A percentile compares a stretch with the other conserved stretches of the same genome.
phyloP scores from a whole-genome alignment of 2,113 vertebrate species.

The Zapus hudsonius region DNA sequence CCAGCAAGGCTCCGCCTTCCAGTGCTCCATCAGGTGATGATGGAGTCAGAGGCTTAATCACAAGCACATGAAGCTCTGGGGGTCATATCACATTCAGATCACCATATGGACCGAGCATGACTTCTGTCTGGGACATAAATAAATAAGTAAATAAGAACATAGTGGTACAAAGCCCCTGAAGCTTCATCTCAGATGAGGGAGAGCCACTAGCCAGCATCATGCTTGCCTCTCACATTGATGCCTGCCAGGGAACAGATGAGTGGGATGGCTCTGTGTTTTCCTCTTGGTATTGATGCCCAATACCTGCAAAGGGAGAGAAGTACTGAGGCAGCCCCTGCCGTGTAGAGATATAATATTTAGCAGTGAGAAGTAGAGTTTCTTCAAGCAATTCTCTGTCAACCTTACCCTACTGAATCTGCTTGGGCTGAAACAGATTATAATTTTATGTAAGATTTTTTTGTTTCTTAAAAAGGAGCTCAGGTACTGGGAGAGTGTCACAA shows the following conservation, averaged over 20 bases:
- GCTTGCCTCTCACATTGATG: background rate
- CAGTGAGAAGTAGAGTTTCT: background rate
- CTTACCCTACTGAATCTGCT: background rate
- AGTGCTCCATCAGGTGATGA: no score
- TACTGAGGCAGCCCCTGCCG: background rate
- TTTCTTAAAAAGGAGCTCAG: background rate
- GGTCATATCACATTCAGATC: no score
- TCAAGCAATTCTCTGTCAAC: background rate
- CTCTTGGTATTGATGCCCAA: background rate
- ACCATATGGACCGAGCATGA: no score
- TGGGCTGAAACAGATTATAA: background rate
- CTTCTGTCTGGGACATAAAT: no score
- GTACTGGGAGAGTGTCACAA: background rate
- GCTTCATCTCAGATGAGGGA: background rate
- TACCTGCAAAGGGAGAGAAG: background rate
- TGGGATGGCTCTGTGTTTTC: background rate
- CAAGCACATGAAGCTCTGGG: no score
- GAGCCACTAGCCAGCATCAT: no score
- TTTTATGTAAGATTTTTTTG: background rate
- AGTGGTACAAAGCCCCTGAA: background rate
- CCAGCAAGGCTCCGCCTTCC: no score
- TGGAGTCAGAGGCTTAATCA: no score
- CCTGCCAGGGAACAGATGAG: background rate
- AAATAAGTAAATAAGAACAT: no score
- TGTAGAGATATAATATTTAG: background rate